Evolutionary conservation across 2,888 invertebrate species (phyloP), one percentile per base, ranked within the genome.

Genomic region (Orchestes rusci): DNA sequence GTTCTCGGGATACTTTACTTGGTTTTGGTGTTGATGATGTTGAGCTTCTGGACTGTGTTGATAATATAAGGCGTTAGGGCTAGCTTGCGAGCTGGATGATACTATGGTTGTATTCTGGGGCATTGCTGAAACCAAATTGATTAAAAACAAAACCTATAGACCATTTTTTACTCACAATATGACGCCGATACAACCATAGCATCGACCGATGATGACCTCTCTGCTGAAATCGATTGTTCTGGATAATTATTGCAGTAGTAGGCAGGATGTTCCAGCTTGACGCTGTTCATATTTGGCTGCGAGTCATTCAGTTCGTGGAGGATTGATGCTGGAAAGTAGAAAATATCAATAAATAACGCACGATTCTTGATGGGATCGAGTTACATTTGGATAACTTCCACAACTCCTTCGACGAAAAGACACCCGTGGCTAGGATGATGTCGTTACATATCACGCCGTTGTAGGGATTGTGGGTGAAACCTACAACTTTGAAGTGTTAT

Each of bases 371-470:
- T n/a, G n/a, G n/a, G n/a, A n/a, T n/a, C n/a, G n/a, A n/a, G 58
- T 66, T 68, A 69, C 69, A 68, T 89, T 92, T 93, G 65, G 96
- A 96, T 70, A 97, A 82, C 76, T 91, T 89, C 88, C 95, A 93
- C 72, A 99, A 83, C 80, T 99, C 97, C 79, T 91, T 92, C 66
- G 97, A 96, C 64, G 95, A 94, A 83, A 97, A 99, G 72, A 97
- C 97, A 70, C 97, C 97, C 65, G 96, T 97, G 68, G 97, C 96
- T 81, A 94, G 83, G 76, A 97, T 96, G 73, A 95, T 95, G 80
- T 96, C 94, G 79, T 94, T 94, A 81, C 93, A 93, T 73, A 94
- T 88, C 71, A 95, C 93, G 70, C 93, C 93, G 76, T 94, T 94
- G 80, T 94, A 94, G 68, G 93, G 91, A 80, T 94, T 94, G 79